A percentile compares a stretch with the other conserved stretches of the same genome.
These are phyloP conservation scores for Hemitrygon akajei DNA, from an alignment of 2,797 vertebrate genomes.

Conservation along the genomic window DNA sequence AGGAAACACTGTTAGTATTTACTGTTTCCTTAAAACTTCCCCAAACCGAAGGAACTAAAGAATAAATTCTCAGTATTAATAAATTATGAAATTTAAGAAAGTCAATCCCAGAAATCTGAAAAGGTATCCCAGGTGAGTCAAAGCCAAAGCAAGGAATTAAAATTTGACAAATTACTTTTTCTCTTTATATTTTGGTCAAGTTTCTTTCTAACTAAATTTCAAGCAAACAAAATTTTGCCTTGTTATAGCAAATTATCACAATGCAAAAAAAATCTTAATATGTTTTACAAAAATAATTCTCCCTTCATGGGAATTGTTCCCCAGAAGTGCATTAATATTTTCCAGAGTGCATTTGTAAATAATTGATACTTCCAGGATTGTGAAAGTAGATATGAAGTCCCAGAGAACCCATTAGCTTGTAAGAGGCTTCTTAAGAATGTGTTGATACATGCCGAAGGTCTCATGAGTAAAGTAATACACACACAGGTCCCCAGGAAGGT, in stretches of 20 bases:
- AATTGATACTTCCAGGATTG: too few species aligned
- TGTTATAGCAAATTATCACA: neutral
- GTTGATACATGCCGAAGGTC: neutral
- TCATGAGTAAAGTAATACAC: too few species aligned
- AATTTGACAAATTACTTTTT: neutral
- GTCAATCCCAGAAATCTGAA: neutral
- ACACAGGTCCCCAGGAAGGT: too few species aligned
- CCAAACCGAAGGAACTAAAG: neutral
- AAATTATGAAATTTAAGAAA: neutral
- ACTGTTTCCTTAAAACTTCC: neutral
- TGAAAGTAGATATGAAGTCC: neutral
- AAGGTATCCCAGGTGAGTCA: neutral
- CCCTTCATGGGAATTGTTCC: neutral
- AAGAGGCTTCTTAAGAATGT: neutral
- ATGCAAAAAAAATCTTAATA: neutral
- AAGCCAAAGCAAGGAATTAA: neutral
- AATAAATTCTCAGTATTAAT: neutral
- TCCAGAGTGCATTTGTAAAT: too few species aligned
- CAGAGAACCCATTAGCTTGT: neutral
- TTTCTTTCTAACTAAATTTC: neutral
- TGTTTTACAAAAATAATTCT: neutral
- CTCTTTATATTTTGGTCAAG: neutral
- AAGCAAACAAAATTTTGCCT: neutral
- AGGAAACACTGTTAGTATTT: too few species aligned
- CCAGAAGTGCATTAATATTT: neutral